These are phyloP conservation scores for Clarias macrocephalus DNA, from an alignment of 2,113 vertebrate species.

Conservation along the genomic window DNA sequence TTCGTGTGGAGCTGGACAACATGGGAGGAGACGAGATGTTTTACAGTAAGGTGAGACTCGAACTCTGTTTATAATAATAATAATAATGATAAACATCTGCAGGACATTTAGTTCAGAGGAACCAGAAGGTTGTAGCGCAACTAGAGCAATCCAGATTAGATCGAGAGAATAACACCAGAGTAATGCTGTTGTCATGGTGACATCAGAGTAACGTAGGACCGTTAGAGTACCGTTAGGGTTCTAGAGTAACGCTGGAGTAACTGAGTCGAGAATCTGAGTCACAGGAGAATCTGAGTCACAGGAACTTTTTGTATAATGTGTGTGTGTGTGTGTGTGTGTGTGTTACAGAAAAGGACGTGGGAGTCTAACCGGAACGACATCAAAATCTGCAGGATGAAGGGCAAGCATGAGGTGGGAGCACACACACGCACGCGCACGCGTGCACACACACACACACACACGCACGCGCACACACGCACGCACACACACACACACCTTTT, in stretches of 20 bases:
- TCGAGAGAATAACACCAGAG: too few relatives aligned
- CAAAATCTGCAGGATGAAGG: slow-evolving; percentile 93
- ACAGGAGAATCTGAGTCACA: too few relatives aligned
- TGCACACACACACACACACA: not conserved
- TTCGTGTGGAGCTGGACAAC: slow-evolving; percentile 87
- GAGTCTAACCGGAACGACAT: slow-evolving; percentile 92
- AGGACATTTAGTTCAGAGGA: too few relatives aligned
- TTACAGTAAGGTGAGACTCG: slow-evolving; percentile 84
- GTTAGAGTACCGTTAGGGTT: not conserved
- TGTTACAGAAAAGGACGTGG: slow-evolving; percentile 87
- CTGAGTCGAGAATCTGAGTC: not conserved
- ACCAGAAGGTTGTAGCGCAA: too few relatives aligned
- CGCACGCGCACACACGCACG: not conserved
- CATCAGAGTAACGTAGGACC: not conserved
- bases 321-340: not conserved
- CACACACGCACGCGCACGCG: not conserved
- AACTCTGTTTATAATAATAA: not conserved
- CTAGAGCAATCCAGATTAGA: too few relatives aligned
- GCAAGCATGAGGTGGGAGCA: slow-evolving; percentile 85
- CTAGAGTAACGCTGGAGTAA: not conserved
- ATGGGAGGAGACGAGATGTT: slow-evolving; percentile 80
- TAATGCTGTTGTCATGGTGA: too few relatives aligned
- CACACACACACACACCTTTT: not conserved
- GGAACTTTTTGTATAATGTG: not conserved
- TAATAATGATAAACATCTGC: too few relatives aligned